Evolutionary conservation across 92 coral and sea anemone genomes (phyloP).

Genomic region (Zoanthus sansibaricus): DNA sequence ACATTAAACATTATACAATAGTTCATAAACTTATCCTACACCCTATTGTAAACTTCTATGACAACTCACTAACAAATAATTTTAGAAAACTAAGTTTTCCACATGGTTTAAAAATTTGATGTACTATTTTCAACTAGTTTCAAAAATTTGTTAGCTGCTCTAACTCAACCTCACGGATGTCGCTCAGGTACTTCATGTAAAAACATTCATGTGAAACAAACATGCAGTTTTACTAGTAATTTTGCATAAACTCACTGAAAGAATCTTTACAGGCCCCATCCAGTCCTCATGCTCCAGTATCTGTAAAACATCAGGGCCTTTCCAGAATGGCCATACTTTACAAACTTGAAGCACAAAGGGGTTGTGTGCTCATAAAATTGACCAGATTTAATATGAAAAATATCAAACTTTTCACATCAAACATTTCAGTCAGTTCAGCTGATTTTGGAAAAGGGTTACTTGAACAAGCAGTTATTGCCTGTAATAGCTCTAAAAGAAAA

Average conservation of each 20-base stretch:
- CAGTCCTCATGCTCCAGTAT: background rate
- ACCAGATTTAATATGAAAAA: background rate
- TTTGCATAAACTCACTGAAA: background rate
- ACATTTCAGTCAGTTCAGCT: background rate
- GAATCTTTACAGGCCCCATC: background rate
- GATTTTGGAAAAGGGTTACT: background rate
- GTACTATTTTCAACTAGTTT: too few species aligned
- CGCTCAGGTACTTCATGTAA: background rate
- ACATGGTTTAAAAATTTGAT: too few species aligned
- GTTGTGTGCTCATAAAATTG: background rate
- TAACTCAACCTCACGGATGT: too few species aligned
- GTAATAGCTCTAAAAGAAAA: background rate
- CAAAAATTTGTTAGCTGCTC: too few species aligned
- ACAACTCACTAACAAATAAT: too few species aligned
- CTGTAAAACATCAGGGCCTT: too few species aligned
- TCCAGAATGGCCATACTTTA: background rate
- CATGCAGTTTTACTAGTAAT: background rate
- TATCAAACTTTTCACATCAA: background rate
- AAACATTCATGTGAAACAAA: background rate
- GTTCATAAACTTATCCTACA: too few species aligned
- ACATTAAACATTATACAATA: too few species aligned
- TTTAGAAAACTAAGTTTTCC: too few species aligned
- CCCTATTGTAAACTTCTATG: too few species aligned
- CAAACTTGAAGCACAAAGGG: background rate
- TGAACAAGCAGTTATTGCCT: slow-evolving; percentile 20